A percentile compares a stretch with the other conserved stretches of the same genome.
Evolutionary conservation across 2,888 invertebrate genomes (phyloP).

Genomic region (Cataglyphis altisquamis): DNA sequence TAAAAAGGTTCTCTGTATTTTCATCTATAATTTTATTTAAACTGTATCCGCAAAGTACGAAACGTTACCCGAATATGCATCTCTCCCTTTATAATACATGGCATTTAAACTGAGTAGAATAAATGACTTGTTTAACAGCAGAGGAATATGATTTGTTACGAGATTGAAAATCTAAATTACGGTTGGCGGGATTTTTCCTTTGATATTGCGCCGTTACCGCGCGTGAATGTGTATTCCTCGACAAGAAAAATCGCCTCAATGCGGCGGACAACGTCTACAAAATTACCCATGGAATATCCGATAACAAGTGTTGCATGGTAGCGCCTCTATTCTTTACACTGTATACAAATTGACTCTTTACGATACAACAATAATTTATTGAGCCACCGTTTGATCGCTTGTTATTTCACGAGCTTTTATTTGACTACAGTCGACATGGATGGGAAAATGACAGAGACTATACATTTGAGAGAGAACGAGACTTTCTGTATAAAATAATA

Average conservation of each 20-base stretch:
- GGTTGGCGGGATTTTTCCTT: conserved; percentile 33
- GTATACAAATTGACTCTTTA: conserved; percentile 77
- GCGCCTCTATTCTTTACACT: conserved; percentile 71
- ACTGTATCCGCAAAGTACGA: not conserved
- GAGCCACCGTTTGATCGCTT: conserved; percentile 69
- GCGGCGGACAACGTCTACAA: conserved; percentile 51
- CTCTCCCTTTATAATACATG: not conserved
- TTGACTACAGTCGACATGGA: conserved; percentile 29
- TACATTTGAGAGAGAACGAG: not conserved
- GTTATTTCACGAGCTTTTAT: conserved; percentile 46
- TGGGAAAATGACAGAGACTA: not conserved
- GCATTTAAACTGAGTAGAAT: conserved; percentile 34
- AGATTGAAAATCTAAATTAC: conserved; percentile 53
- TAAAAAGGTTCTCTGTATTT: not conserved
- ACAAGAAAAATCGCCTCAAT: conserved; percentile 48
- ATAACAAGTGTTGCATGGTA: conserved; percentile 54
- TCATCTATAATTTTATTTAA: not conserved
- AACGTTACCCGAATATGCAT: not conserved
- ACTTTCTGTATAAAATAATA: conserved; percentile 19
- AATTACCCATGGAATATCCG: conserved; percentile 54
- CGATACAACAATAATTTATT: conserved; percentile 70
- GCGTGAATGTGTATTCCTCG: conserved; percentile 41
- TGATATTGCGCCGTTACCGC: conserved; percentile 39
- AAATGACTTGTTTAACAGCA: conserved; percentile 45
- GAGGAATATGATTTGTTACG: conserved; percentile 41